These are phyloP conservation scores for Alexandromys oeconomus DNA, from an alignment of 2,797 vertebrate species.

Conservation along the genomic window DNA sequence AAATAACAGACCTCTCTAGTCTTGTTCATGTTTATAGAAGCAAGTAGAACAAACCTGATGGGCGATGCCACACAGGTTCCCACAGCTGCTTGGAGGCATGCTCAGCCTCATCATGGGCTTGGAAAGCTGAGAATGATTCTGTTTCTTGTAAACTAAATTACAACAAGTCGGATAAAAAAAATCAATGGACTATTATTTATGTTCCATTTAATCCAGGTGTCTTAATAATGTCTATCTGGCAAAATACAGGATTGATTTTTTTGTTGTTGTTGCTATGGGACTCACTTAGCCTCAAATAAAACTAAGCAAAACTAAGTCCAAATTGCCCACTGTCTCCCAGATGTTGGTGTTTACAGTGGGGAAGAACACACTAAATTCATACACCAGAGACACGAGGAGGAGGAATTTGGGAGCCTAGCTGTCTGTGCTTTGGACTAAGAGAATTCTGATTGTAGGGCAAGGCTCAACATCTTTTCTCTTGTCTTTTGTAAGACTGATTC, in stretches of 20 bases:
- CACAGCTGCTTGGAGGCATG: slow-evolving; percentile 31
- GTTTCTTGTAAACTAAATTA: slow-evolving; percentile 62
- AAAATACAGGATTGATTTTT: slow-evolving; percentile 78
- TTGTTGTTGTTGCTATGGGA: slow-evolving; percentile 48
- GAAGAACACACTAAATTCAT: not conserved
- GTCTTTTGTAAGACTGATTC: not conserved
- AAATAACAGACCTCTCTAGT: slow-evolving; percentile 14
- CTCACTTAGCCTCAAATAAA: slow-evolving; percentile 76
- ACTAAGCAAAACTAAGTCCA: slow-evolving; percentile 71
- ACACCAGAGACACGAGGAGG: not conserved
- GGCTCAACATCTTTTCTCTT: not conserved
- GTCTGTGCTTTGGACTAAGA: slow-evolving; percentile 39
- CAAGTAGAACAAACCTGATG: slow-evolving; percentile 50
- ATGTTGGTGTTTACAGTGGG: slow-evolving; percentile 36
- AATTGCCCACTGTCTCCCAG: slow-evolving; percentile 4
- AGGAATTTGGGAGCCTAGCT: not conserved
- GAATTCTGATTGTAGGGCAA: not conserved
- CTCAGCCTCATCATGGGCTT: not conserved
- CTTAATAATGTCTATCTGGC: slow-evolving; percentile 81
- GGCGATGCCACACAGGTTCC: slow-evolving; percentile 32
- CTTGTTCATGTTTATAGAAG: slow-evolving; percentile 53
- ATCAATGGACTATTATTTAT: slow-evolving; percentile 77
- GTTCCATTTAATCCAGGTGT: slow-evolving; percentile 77
- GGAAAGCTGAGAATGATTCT: slow-evolving; percentile 44
- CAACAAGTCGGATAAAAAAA: slow-evolving; percentile 70